A percentile compares a stretch with the other conserved stretches of the same genome.
Evolutionary conservation across 2,113 vertebrate species (phyloP).

Genomic region (Sphyrna mokarran): DNA sequence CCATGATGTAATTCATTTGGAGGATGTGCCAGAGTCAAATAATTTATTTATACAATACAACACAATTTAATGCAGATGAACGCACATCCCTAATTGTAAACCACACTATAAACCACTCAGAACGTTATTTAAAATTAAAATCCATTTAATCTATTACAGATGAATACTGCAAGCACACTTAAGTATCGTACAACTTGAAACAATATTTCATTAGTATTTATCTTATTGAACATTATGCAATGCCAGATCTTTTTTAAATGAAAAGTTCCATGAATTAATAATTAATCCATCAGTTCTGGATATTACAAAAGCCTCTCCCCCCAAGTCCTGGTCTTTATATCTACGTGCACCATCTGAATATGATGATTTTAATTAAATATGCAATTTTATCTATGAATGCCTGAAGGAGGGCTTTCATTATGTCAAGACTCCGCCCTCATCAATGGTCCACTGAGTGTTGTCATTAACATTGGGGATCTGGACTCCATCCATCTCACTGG

Average conservation of each 20-base stretch:
- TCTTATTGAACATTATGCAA: not conserved
- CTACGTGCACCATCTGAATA: not conserved
- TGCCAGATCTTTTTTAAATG: not conserved
- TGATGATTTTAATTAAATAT: conserved; percentile 4
- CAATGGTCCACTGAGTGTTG: not conserved
- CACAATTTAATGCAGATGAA: not conserved
- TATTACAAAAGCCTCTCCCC: not conserved
- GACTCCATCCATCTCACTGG: not conserved
- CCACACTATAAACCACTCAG: not conserved
- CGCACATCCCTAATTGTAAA: no score
- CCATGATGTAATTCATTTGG: not conserved
- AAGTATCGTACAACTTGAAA: not conserved
- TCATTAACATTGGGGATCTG: not conserved
- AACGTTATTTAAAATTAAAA: not conserved
- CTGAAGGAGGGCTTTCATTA: not conserved
- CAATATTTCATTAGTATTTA: not conserved
- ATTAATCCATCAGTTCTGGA: not conserved
- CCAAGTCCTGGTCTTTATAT: not conserved
- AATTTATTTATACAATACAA: conserved; percentile 14
- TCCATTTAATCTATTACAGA: not conserved
- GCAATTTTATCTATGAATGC: not conserved
- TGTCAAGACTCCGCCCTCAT: not conserved
- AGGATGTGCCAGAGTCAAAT: not conserved
- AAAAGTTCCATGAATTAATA: not conserved
- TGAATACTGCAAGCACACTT: not conserved